A percentile compares a stretch with the other conserved stretches of the same genome.
These are phyloP conservation scores for Phalacrocorax carbo DNA, from an alignment of 2,113 vertebrate genomes.

Conservation along the genomic window DNA sequence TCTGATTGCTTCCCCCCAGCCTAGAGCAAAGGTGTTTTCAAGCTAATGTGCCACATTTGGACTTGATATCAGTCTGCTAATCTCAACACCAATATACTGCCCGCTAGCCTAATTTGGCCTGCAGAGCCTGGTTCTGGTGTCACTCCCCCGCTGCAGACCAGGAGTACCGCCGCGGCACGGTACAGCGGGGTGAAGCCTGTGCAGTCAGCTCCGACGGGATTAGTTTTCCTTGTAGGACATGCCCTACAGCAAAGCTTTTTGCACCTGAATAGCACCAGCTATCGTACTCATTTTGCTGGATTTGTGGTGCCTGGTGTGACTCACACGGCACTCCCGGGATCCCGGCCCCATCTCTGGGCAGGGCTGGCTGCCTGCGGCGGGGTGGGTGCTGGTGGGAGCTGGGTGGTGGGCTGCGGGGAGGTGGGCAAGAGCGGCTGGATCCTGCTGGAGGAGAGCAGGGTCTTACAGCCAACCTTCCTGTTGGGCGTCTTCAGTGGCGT, in stretches of 20 bases:
- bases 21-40: background rate
- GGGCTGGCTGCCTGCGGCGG: background rate
- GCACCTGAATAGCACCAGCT: background rate
- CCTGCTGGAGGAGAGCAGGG: background rate
- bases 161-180: background rate
- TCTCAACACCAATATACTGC: accelerated
- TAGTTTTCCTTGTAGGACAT: background rate
- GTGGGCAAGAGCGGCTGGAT: background rate
- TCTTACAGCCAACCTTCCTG: background rate
- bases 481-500: accelerated
- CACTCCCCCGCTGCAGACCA: accelerated
- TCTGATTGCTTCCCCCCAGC: background rate
- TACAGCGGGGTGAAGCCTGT: accelerated
- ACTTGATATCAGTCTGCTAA: background rate
- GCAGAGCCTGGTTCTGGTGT: background rate
- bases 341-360: background rate
- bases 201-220: background rate
- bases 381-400: accelerated
- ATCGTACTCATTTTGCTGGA: background rate
- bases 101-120: background rate
- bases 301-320: background rate
- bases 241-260: background rate
- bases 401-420: background rate
- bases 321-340: accelerated
- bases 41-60: background rate